Base-by-base conservation (phyloP, 2,888 invertebrate species). In the Athripsodes cinereus region DNA sequence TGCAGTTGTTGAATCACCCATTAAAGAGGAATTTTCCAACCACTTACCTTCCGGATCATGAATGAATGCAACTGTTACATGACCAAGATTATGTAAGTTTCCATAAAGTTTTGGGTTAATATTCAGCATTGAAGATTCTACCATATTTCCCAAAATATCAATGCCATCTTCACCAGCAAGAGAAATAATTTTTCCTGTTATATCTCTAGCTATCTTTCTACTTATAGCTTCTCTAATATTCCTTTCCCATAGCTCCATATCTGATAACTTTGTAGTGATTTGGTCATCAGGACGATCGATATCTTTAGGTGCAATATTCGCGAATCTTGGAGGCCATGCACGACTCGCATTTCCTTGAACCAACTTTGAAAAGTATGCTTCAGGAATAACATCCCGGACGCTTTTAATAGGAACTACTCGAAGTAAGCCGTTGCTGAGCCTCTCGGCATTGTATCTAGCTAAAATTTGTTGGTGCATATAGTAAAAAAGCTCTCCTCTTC, bases 351-450 rank as follows among this genome's bases (percentile, higher is more conserved):
- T 84, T 65, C 84, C 71, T 61, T 87, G 87, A 71, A 90, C 85
- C 40, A 92, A 73, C 73, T 92, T 92, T 0, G 91, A 88, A 73
- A 87, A 92, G 68, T 92, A 92, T 0, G 86, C 91, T 69, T 92
- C 90, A 0, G 78, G 73, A 53, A 92, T 85, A 0, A 86, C 82
- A 5, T 84, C 85, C 10, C 84, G 76, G 52, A 67, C 64, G 53
- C 67, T 65, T 11, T 64, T 62, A 16, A 67, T 65, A 1, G 64
- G 64, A 31, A 56, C 64, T 1, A 66, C 66, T 2, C 67, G 64
- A 1, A 64, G 50, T 11, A 72, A 56, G 8, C 63, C 65, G 54
- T 70, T 69, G 55, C 67, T 65, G 6, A 70, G 63, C 31, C 72
- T 63, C 62, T 71, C 71, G 20, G 67, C 62, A 60, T 72, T 70